A percentile compares a stretch with the other conserved stretches of the same genome.
Conservation (phyloP, 2,113 vertebrate genomes). For the Erythrolamprus reginae region DNA sequence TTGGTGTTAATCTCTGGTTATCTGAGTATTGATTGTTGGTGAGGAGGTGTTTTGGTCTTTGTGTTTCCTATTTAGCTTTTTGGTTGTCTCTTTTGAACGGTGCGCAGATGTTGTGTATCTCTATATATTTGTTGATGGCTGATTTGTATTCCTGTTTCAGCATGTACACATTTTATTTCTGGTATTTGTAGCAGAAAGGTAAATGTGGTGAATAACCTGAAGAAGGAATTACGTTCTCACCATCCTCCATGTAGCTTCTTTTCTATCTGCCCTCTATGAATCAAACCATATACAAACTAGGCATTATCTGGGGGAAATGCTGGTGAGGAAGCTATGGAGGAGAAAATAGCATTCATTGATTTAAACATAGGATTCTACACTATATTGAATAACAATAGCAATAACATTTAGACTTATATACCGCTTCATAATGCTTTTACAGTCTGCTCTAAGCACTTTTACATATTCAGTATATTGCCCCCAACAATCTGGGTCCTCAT, state of each 20-base stretch:
- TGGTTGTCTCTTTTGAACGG: too few relatives aligned
- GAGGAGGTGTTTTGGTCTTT: too few relatives aligned
- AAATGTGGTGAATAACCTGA: background rate
- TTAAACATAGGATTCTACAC: background rate
- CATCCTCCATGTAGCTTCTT: background rate
- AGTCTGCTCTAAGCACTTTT: too few relatives aligned
- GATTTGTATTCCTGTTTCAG: background rate
- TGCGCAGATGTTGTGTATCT: too few relatives aligned
- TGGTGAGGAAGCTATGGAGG: background rate
- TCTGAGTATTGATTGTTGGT: too few relatives aligned
- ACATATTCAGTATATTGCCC: too few relatives aligned
- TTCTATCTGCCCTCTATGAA: rapidly evolving
- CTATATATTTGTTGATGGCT: background rate
- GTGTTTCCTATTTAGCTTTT: too few relatives aligned
- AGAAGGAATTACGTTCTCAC: slow-evolving; percentile 15
- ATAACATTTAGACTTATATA: too few relatives aligned
- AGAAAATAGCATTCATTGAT: background rate
- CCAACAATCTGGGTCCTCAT: too few relatives aligned
- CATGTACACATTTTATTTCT: background rate
- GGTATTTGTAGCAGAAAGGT: background rate
- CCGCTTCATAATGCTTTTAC: too few relatives aligned
- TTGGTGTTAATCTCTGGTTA: too few relatives aligned
- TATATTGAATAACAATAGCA: too few relatives aligned
- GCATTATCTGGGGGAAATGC: background rate
- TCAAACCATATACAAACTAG: slow-evolving; percentile 6